Percentiles rank a stretch among this genome's conserved stretches.
phyloP scores from a whole-genome alignment of 2,797 vertebrate species.

The Enteromius afrohamiltoni region DNA sequence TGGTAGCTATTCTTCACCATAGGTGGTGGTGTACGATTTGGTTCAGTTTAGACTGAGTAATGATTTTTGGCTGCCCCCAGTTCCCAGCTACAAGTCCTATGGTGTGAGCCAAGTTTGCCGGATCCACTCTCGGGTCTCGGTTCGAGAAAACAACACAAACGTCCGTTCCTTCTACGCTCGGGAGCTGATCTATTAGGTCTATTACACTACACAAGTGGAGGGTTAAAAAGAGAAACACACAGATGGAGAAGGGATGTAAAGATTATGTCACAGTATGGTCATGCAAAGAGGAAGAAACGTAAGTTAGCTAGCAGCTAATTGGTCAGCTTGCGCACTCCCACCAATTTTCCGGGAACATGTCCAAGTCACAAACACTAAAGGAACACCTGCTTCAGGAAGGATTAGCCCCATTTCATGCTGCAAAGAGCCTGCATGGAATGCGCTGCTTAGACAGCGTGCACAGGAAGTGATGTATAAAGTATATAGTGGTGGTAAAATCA shows the following conservation, averaged over 20 bases:
- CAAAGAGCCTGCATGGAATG: slow-evolving; percentile 17
- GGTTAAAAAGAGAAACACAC: slow-evolving; percentile 38
- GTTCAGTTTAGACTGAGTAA: slow-evolving; percentile 36
- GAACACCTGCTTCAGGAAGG: slow-evolving; percentile 36
- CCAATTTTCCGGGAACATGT: slow-evolving; percentile 7
- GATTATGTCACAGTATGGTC: slow-evolving; percentile 42
- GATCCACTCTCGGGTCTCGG: slow-evolving; percentile 66
- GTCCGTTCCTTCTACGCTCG: slow-evolving; percentile 25
- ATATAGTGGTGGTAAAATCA: neutral
- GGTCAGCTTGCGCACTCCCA: slow-evolving; percentile 13
- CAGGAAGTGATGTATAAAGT: slow-evolving; percentile 10
- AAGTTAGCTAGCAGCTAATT: slow-evolving; percentile 37
- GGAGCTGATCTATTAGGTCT: slow-evolving; percentile 43
- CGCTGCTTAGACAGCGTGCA: neutral
- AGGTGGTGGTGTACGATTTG: slow-evolving; percentile 19
- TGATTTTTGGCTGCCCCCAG: slow-evolving; percentile 32
- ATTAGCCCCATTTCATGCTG: slow-evolving; percentile 35
- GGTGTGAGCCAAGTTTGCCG: slow-evolving; percentile 81
- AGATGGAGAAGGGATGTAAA: slow-evolving; percentile 46
- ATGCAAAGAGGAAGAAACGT: slow-evolving; percentile 54
- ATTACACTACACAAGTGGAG: slow-evolving; percentile 40
- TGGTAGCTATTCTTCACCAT: slow-evolving; percentile 42
- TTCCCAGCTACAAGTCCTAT: slow-evolving; percentile 61
- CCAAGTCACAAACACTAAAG: slow-evolving; percentile 34
- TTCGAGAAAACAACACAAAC: slow-evolving; percentile 64